Evolutionary conservation across 2,113 vertebrate genomes (phyloP), one percentile per base, ranked within the genome.

Genomic region (Sterna hirundo): DNA sequence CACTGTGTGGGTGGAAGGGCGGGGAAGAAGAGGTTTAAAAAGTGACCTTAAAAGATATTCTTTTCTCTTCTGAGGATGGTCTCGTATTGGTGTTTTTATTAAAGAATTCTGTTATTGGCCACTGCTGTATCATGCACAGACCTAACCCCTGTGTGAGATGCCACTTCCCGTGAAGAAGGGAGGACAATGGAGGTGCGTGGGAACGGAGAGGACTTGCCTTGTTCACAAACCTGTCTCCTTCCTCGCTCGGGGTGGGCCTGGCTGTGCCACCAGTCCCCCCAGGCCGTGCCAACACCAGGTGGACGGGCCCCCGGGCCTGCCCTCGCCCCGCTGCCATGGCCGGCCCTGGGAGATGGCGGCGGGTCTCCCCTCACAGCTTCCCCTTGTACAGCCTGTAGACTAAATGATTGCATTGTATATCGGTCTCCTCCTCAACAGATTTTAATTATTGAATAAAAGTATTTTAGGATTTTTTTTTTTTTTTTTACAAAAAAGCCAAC

Each of bases 391-490:
- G 98, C 97, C 91, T 98, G 96, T 98, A 98, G 98, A 97, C 97
- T 97, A 97, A 98, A 93, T 98, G 97, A 98, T 97, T 98, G 97
- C 98, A 81, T 97, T 99, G 99, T 99, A 98, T 98, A 99, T 98
- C 98, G 97, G 98, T 98, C 98, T 99, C 98, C 98, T 97, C 98
- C 98, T 97, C 97, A 97, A 98, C 97, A 90, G 98, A 98, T 98
- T 98, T 98, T 98, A 99, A 99, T 98, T 98, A 98, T 98, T 97
- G 96, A 99, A 98, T 98, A 98, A 98, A 99, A 98, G 98, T 99
- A 98, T 99, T 99, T 99, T 99, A 99, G 98, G 98, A 94, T 98
- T 98, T 54, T 98, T 98, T 98, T 97, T 97, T 98, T 98, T 98
- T 54, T 98, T 98, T 98, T 97, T 97, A 98, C 98, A 88, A 72